These are phyloP conservation scores for Clusia tigrina DNA, from an alignment of 2,888 invertebrate genomes.

Conservation along the genomic window DNA sequence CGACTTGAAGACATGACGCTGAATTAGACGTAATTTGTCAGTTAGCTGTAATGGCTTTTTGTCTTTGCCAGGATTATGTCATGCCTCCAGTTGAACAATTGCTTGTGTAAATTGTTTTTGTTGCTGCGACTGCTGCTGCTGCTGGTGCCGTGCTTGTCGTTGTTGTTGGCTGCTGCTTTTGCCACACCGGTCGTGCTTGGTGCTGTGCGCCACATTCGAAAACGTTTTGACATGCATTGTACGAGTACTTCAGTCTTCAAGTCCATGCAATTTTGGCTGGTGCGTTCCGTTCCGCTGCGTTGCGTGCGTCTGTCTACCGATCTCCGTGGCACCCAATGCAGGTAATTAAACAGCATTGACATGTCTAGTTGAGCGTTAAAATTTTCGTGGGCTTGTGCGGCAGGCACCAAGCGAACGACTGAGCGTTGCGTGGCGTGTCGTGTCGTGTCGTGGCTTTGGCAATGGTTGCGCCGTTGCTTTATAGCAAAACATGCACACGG, in stretches of 20 bases:
- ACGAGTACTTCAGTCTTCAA: neutral
- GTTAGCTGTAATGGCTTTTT: neutral
- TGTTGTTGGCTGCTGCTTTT: too few relatives aligned
- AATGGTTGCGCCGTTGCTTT: neutral
- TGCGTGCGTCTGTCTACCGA: slow-evolving; percentile 5
- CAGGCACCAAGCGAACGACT: too few relatives aligned
- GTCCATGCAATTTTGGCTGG: neutral
- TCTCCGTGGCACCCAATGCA: slow-evolving; percentile 33
- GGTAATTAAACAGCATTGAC: slow-evolving; percentile 54
- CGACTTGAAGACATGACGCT: slow-evolving; percentile 2
- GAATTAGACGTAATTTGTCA: slow-evolving; percentile 8
- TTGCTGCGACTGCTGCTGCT: neutral
- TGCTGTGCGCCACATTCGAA: neutral
- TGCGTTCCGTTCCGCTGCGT: neutral
- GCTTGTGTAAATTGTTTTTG: too few relatives aligned
- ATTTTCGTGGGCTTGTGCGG: slow-evolving; percentile 24
- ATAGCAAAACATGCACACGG: neutral
- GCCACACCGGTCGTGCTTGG: neutral
- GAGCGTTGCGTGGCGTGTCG: neutral
- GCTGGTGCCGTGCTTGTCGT: neutral
- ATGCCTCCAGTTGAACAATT: neutral
- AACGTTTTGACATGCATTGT: slow-evolving; percentile 2
- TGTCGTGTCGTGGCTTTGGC: neutral
- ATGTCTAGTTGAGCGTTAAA: slow-evolving; percentile 50
- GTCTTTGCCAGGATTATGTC: neutral